Base-by-base conservation (phyloP, 2,797 vertebrate species). In the Sebastes matsubarae region DNA sequence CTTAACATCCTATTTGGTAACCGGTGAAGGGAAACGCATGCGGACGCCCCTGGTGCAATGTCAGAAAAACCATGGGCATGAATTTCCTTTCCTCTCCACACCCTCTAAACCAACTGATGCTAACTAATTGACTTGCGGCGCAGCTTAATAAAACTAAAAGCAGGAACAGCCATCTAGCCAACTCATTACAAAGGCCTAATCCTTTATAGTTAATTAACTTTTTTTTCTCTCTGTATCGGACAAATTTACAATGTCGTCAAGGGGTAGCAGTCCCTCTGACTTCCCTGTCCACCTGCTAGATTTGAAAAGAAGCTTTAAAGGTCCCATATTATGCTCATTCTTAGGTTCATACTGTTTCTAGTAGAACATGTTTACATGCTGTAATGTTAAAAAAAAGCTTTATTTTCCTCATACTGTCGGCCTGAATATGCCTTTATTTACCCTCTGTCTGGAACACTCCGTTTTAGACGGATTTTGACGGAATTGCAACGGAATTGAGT, bases 61-160 rank as follows among this genome's bases (percentile, higher is more conserved):
- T 11, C 68, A 52, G 30, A 75, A 79, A 77, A 83, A 78, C 4
- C 67, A 55, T 57, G 75, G 57, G 50, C 54, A 30, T 80, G 59
- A 59, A 77, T 86, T 73, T 38, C 38, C 63, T 60, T 67, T 82
- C 50, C 50, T 64, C 66, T 75, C 38, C 42, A 54, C 72, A 77
- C 30, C 63, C 75, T 82, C 72, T 77, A 87, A 87, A 93, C 82
- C 60, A 86, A 69, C 82, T 88, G 91, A 93, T 87, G 90, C 79
- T 83, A 84, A 88, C 80, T 88, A 89, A 94, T 91, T 83, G 84
- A 92, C 87, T 89, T 79, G 71, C 73, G 77, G 79, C 52, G 64
- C 32, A 75, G 71, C 87, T 80, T 93, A 92, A 93, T 95, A 93
- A 93, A 93, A 87, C 79, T 91, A 90, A 94, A 93, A 94, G 90